These are phyloP conservation scores for Drosophila picticornis DNA, from an alignment of 2,888 invertebrate species.

Conservation along the genomic window DNA sequence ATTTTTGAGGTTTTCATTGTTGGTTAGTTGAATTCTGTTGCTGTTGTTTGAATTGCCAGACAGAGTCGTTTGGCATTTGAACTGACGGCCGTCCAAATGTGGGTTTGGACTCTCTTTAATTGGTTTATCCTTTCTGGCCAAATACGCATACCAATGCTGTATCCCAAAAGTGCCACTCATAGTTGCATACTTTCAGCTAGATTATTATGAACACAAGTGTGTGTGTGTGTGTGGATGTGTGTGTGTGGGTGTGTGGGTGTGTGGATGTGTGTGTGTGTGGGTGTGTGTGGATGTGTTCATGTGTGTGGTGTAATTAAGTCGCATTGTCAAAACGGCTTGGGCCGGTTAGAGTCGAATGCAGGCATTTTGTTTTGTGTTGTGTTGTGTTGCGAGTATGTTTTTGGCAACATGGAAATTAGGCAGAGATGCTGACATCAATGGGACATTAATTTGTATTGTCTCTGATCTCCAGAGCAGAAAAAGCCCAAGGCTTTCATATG, in stretches of 20 bases:
- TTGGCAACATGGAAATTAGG: constrained; percentile 42
- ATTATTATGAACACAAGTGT: constrained; percentile 44
- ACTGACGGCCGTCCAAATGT: constrained; percentile 12
- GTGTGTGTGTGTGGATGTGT: constrained; percentile 13
- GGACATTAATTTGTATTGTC: constrained; percentile 36
- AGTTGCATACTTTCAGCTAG: constrained; percentile 35
- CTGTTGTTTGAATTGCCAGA: constrained; percentile 65
- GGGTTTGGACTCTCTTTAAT: constrained; percentile 68
- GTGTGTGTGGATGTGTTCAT: constrained; percentile 9
- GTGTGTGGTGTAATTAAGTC: constrained; percentile 68
- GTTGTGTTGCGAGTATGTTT: not conserved
- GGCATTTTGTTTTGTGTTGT: constrained; percentile 6
- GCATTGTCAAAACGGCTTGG: constrained; percentile 48
- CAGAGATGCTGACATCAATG: constrained; percentile 48
- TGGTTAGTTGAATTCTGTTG: constrained; percentile 77
- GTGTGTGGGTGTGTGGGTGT: constrained; percentile 16
- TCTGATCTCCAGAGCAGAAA: constrained; percentile 7
- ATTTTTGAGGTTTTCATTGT: constrained; percentile 79
- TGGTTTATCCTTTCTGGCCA: constrained; percentile 70
- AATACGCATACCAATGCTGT: constrained; percentile 14
- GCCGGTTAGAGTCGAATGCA: not conserved
- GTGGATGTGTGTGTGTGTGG: constrained; percentile 7
- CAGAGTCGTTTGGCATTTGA: constrained; percentile 56
- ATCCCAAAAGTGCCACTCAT: constrained; percentile 32
- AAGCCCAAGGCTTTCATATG: not conserved